Base-by-base conservation (phyloP, 2,888 invertebrate species). In the Pharmacophagus antenor region DNA sequence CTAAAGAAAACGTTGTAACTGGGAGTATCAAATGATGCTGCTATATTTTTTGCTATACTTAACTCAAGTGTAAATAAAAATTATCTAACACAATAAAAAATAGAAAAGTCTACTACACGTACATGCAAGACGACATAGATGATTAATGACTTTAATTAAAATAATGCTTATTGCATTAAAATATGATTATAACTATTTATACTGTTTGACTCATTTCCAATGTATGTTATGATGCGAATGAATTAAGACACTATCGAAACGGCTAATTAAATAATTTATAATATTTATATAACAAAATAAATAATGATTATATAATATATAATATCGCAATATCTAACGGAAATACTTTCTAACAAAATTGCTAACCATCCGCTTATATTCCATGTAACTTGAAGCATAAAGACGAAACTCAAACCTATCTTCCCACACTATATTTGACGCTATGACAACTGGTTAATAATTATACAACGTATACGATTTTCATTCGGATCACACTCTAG, bases 1-100 rank as follows among this genome's bases (percentile, higher is more conserved):
- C 48, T 54, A 67, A 63, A 62, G 58, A 61, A 58, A 65, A 59
- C 50, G 62, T 52, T 42, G 59, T 48, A 42, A 63, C 54, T 50
- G 31, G 58, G 54, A 56, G 61, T 56, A 58, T 52, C 21, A 53
- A n/a, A 41, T 61, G 20, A 54, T 50, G 25, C 18, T 10, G 10
- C 10, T 31, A 31, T 3, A 41, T 47, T 60, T 60, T 60, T 60
- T 60, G 50, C 46, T 2, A n/a, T 23, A 8, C 18, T 52, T 56
- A 52, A 52, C 56, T 27, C 25, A 18, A 21, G 42, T 53, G 25
- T 37, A 41, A 47, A 46, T 31, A 27, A 50, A 50, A 10, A 50
- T 50, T 50, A 12, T 31, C 12, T 22, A 47, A 47, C 31, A 31
- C 10, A 3, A 31, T 31, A 31, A 7, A 12, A 31, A 3, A 31